These are phyloP conservation scores for Lissonota sp. DNA, from an alignment of 2,888 invertebrate species.

Conservation along the genomic window DNA sequence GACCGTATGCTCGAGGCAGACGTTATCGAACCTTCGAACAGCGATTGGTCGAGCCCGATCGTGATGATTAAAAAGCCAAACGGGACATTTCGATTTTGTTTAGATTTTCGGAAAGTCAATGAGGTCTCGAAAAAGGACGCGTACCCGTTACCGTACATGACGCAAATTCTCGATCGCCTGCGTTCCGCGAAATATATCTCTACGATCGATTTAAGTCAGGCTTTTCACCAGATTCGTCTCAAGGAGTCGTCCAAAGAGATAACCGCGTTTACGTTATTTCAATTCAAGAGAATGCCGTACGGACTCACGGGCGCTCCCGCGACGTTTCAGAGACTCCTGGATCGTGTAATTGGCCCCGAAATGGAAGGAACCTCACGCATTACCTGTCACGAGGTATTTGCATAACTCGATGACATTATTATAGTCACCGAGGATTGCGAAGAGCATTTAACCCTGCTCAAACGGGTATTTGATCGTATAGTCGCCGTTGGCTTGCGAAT, in stretches of 20 bases:
- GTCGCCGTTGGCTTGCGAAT: not conserved
- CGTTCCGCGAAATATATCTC: constrained; percentile 68
- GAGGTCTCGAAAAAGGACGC: no score
- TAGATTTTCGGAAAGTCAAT: no score
- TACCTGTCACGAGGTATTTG: no score
- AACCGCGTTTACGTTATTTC: constrained; percentile 61
- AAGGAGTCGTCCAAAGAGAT: constrained; percentile 56
- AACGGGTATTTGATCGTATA: constrained; percentile 8
- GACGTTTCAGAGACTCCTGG: constrained; percentile 73
- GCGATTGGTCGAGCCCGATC: no score
- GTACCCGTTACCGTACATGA: no score
- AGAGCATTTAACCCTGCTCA: no score
- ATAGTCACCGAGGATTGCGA: no score
- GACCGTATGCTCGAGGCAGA: no score
- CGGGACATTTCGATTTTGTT: constrained; percentile 11
- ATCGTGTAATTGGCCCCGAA: constrained; percentile 65
- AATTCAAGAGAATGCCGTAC: constrained; percentile 74
- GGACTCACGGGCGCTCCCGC: constrained; percentile 71
- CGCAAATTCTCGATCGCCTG: constrained; percentile 71
- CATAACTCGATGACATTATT: no score
- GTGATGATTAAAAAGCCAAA: constrained; percentile 70
- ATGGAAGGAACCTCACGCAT: no score
- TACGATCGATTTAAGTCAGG: constrained; percentile 61
- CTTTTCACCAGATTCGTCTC: constrained; percentile 63
- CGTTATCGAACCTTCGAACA: no score